Conservation (phyloP, 1,140 invertebrate species). For the Drosophila ananassae region DNA sequence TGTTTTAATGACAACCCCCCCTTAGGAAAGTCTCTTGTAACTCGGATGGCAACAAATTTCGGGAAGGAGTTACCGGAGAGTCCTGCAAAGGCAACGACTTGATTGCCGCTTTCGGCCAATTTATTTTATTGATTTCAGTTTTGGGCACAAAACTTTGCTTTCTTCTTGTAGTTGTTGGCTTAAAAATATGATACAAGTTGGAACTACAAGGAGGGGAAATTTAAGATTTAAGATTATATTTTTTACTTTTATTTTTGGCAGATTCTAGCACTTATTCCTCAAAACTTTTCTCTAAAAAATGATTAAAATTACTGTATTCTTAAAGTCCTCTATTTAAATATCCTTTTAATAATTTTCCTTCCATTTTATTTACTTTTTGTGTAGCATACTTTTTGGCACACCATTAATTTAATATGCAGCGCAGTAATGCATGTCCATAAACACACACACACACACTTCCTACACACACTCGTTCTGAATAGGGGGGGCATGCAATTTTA, state of each 20-base stretch:
- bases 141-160: background rate
- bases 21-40: background rate
- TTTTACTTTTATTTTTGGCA: too few species aligned
- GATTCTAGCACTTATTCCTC: too few species aligned
- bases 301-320: background rate
- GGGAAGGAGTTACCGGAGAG: background rate
- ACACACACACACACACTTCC: background rate
- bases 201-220: background rate
- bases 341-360: background rate
- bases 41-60: background rate
- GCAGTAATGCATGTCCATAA: conserved; percentile 29
- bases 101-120: background rate
- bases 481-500: conserved; percentile 59
- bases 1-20: conserved; percentile 5
- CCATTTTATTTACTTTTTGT: conserved; percentile 24
- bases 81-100: background rate
- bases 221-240: too few species aligned
- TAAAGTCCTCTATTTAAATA: background rate
- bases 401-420: conserved; percentile 75
- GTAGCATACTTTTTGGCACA: conserved; percentile 67
- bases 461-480: background rate
- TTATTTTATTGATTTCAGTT: conserved; percentile 5
- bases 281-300: background rate
- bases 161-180: background rate
- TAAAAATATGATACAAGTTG: background rate